These are phyloP conservation scores for Loxodonta africana DNA, from an alignment of 2,113 vertebrate species.

Conservation along the genomic window DNA sequence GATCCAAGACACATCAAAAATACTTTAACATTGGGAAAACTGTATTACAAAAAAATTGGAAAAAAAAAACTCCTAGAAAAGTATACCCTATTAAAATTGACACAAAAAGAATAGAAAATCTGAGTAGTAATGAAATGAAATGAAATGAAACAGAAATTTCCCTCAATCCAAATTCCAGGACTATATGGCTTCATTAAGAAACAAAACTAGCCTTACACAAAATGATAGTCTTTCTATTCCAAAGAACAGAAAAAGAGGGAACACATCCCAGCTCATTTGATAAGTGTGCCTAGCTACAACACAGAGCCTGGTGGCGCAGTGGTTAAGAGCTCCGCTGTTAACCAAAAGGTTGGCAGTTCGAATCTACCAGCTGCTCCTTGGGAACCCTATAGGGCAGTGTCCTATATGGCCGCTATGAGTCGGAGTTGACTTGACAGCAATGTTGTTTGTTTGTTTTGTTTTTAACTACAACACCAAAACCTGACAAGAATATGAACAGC, in stretches of 20 bases:
- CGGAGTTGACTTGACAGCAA: too few species aligned
- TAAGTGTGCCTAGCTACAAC: background rate
- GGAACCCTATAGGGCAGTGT: too few species aligned
- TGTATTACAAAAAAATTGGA: background rate
- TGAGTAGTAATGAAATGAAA: constrained; percentile 28
- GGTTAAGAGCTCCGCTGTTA: too few species aligned
- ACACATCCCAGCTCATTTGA: background rate
- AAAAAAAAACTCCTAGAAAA: background rate
- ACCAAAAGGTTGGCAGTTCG: too few species aligned
- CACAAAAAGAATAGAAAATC: background rate
- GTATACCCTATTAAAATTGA: background rate
- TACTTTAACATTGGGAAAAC: background rate
- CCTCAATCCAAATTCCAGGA: constrained; percentile 29
- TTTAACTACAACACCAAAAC: too few species aligned
- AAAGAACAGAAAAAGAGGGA: background rate
- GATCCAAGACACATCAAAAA: background rate
- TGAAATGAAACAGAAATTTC: background rate
- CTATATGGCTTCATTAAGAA: background rate
- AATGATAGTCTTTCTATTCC: background rate
- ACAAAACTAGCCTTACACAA: background rate
- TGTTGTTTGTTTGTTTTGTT: too few species aligned
- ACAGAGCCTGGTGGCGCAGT: too few species aligned
- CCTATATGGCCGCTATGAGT: too few species aligned
- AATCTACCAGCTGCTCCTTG: too few species aligned
- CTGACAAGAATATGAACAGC: too few species aligned